Percentiles rank a stretch among this genome's conserved stretches.
Conservation (phyloP, 1,140 invertebrate genomes). For the Dreissena rostriformis region DNA sequence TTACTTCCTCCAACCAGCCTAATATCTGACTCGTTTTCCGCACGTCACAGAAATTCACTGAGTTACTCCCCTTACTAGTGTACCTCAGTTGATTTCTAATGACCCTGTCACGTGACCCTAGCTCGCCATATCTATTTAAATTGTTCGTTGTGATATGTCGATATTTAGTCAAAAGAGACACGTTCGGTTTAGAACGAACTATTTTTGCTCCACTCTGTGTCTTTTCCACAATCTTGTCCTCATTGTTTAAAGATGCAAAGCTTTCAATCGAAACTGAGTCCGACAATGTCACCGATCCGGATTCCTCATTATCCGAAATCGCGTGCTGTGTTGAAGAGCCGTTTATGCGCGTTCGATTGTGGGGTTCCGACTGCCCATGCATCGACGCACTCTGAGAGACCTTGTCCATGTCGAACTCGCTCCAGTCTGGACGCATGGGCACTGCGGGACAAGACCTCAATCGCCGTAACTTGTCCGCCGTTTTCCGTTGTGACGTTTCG, state of each 20-base stretch:
- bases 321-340: no score
- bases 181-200: constrained; percentile 39
- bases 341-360: no score
- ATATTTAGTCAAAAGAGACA: constrained; percentile 47
- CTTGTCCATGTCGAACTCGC: constrained; percentile 41
- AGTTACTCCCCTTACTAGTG: background rate
- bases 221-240: constrained; percentile 18
- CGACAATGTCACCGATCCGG: constrained; percentile 14
- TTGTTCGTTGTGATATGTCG: constrained; percentile 48
- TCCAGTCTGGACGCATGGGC: constrained; percentile 13
- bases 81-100: no score
- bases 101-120: background rate
- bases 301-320: no score
- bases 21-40: constrained; percentile 47
- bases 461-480: constrained; percentile 26
- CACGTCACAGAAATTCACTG: constrained; percentile 34
- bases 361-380: background rate
- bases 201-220: constrained; percentile 40
- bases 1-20: constrained; percentile 39
- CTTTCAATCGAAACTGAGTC: constrained; percentile 42
- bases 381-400: background rate
- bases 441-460: constrained; percentile 15
- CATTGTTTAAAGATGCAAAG: constrained; percentile 9
- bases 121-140: constrained; percentile 32
- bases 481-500: constrained; percentile 11